Evolutionary conservation across 2,113 vertebrate species (phyloP).

Genomic region (Rhegmatorhina hoffmannsi): DNA sequence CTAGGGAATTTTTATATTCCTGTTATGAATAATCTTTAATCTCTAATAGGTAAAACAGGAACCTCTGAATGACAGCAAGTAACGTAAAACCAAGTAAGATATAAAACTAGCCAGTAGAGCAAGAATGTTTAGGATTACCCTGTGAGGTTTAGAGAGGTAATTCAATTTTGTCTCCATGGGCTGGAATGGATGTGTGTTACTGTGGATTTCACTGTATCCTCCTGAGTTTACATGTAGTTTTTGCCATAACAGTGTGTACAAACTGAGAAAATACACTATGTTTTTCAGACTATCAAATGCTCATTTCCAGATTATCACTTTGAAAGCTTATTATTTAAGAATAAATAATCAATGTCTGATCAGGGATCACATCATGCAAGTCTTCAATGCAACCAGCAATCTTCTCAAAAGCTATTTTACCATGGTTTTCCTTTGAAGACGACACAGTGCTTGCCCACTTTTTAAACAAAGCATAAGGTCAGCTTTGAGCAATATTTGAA

Average conservation of each 20-base stretch:
- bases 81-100: neutral
- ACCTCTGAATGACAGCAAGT: neutral
- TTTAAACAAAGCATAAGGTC: neutral
- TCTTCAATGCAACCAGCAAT: rapidly evolving
- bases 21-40: neutral
- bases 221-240: neutral
- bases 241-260: neutral
- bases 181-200: neutral
- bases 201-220: neutral
- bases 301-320: neutral
- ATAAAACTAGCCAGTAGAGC: neutral
- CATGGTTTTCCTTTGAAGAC: neutral
- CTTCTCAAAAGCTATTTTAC: neutral
- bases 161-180: neutral
- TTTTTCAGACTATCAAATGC: neutral
- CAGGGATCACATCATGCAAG: neutral
- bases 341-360: neutral
- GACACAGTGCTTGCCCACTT: neutral
- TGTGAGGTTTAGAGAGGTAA: neutral
- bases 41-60: neutral
- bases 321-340: neutral
- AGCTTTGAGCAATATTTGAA: neutral
- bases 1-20: neutral
- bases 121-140: neutral
- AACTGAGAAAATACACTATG: neutral